phyloP scores from a whole-genome alignment of 2,797 vertebrate species.

The Leuciscus waleckii region DNA sequence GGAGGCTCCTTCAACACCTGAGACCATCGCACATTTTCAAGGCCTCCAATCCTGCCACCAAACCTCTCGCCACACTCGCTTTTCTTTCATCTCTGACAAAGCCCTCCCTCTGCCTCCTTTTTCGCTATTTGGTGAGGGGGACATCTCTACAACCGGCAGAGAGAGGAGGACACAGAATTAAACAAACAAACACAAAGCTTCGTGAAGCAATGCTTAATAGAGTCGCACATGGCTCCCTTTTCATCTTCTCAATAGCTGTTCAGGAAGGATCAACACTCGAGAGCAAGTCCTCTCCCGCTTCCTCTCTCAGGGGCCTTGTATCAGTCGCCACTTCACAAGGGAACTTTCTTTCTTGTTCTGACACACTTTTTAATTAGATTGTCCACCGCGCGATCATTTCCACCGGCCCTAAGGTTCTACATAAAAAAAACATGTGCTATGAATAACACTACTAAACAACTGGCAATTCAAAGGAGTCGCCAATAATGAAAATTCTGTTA shows the following conservation, averaged over 20 bases:
- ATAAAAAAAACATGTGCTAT: background rate
- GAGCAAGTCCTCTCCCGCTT: conserved; percentile 44
- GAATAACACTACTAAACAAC: conserved; percentile 12
- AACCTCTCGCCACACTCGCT: conserved; percentile 32
- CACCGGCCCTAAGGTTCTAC: background rate
- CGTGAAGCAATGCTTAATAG: conserved; percentile 65
- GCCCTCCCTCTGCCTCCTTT: conserved; percentile 66
- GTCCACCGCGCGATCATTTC: conserved; percentile 30
- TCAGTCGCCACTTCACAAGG: conserved; percentile 56
- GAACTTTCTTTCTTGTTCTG: conserved; percentile 49
- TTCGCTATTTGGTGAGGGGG: conserved; percentile 57
- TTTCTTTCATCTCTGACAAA: conserved; percentile 81
- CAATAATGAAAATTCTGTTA: background rate
- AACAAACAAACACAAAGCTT: conserved; percentile 67
- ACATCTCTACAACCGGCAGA: conserved; percentile 44
- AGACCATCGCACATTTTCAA: conserved; percentile 78
- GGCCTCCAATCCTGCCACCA: conserved; percentile 64
- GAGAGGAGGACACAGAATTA: conserved; percentile 60
- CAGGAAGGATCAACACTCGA: conserved; percentile 55
- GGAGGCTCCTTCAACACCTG: conserved; percentile 87
- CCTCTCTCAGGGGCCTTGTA: conserved; percentile 27
- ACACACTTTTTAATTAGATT: conserved; percentile 61
- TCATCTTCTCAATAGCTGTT: conserved; percentile 62
- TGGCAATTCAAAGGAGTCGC: background rate
- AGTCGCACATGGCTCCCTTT: conserved; percentile 56